Conservation (phyloP, 2,113 vertebrate species). For the Sterna hirundo region DNA sequence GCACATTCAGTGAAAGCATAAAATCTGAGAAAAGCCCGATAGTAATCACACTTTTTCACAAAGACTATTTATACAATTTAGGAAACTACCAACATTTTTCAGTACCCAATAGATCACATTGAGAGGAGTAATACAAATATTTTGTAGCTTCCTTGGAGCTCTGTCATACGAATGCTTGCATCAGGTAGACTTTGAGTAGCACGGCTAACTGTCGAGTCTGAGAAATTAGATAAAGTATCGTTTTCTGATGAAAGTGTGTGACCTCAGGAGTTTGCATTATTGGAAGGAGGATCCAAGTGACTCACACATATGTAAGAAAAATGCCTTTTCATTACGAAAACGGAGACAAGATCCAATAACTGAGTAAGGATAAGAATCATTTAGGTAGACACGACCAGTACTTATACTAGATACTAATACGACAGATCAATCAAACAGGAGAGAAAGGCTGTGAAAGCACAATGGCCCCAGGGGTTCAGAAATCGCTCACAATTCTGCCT, state of each 20-base stretch:
- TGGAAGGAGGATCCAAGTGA: neutral
- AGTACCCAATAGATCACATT: neutral
- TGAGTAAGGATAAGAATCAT: neutral
- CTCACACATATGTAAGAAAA: neutral
- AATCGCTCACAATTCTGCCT: neutral
- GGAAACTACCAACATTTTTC: neutral
- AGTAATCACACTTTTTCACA: neutral
- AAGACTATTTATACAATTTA: neutral
- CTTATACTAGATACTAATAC: neutral
- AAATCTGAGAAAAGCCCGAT: neutral
- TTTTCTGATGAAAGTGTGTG: neutral
- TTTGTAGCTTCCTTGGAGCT: neutral
- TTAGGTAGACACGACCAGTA: neutral
- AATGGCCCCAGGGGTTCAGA: neutral
- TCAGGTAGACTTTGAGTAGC: neutral
- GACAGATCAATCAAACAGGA: neutral
- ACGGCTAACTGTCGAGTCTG: neutral
- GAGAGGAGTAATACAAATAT: neutral
- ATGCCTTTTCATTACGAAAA: neutral
- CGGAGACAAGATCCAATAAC: neutral
- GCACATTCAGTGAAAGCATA: neutral
- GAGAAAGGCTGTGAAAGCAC: neutral
- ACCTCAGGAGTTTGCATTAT: neutral
- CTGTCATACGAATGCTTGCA: neutral
- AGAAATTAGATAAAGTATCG: fast-evolving